Base-by-base conservation (phyloP, 2,888 invertebrate genomes). In the Agrochola macilenta region DNA sequence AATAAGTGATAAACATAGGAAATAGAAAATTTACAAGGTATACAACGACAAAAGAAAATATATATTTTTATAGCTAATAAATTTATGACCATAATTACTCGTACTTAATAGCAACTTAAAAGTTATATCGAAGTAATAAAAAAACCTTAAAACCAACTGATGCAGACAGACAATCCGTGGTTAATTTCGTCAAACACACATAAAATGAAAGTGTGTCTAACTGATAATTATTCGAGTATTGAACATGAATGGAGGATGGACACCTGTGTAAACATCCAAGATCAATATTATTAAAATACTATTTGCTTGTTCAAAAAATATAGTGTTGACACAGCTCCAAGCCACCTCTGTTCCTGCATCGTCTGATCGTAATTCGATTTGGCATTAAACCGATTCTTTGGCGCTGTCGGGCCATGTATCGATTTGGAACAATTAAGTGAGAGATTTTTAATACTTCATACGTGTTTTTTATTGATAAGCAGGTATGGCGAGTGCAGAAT, bases 291-390 rank as follows among this genome's bases (percentile, higher is more conserved):
- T 74, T 79, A 54, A 66, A 81, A 75, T 79, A 72, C 49, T 65
- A 78, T 49, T 58, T 75, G 30, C 23, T 70, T 60, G 76, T 20
- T 46, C 52, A 78, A 79, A 85, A 82, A 66, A 68, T 78, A 57
- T 64, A 75, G 57, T 76, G 46, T 76, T 79, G 71, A 81, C 75
- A 76, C 80, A 75, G 61, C 89, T 89, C 87, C 69, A 78, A 49
- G 20, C 39, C 60, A 75, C 58, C 78, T 35, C 58, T 87, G 82
- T 83, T 85, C 86, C 78, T 70, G 63, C 71, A 70, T 63, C 80
- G 74, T 69, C 78, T 87, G 88, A 89, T 89, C 86, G 88, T 91
- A 92, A 91, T 91, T 92, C 87, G 89, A 91, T 91, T 90, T 91
- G 91, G 89, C 90, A 89, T 88, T 89, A 88, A 91, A 89, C 88